These are phyloP conservation scores for Turritopsis rubra DNA, from an alignment of 30 jellyfish, hydroid and myxozoan genomes.

Conservation along the genomic window DNA sequence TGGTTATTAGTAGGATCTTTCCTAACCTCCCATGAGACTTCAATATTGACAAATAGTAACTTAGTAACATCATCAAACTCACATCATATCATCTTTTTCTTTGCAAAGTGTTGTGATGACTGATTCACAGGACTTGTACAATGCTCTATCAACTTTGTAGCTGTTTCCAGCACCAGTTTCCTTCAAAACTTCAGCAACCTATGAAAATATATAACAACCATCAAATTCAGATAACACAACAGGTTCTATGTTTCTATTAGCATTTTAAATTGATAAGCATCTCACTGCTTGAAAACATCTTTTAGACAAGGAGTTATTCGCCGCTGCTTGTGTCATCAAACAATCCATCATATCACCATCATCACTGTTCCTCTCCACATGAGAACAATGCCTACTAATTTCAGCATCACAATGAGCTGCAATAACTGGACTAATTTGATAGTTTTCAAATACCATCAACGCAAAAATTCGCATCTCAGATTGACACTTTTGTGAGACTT, in stretches of 20 bases:
- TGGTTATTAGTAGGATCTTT: not conserved
- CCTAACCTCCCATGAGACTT: too few relatives aligned
- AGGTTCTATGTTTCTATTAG: not conserved
- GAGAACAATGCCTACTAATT: conserved; percentile 42
- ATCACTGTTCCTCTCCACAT: conserved; percentile 32
- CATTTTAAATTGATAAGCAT: too few relatives aligned
- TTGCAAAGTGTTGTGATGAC: conserved; percentile 54
- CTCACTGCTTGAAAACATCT: conserved; percentile 73
- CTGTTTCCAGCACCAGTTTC: conserved; percentile 94
- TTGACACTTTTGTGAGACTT: conserved; percentile 57
- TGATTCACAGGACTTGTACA: conserved; percentile 70
- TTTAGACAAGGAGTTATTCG: conserved; percentile 16
- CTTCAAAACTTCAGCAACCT: conserved; percentile 86
- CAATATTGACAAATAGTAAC: too few relatives aligned
- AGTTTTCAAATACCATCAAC: conserved; percentile 57
- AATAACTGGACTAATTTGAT: conserved; percentile 65
- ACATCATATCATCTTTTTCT: conserved; percentile 74
- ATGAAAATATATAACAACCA: not conserved
- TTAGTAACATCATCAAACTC: too few relatives aligned
- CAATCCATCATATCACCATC: conserved; percentile 88
- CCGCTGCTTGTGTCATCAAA: conserved; percentile 66
- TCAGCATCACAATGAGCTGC: conserved; percentile 65
- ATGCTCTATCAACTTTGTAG: conserved; percentile 81
- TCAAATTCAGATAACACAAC: not conserved
- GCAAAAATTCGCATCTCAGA: conserved; percentile 86